Evolutionary conservation across 2,113 vertebrate genomes (phyloP).

Genomic region (Pantherophis guttatus): DNA sequence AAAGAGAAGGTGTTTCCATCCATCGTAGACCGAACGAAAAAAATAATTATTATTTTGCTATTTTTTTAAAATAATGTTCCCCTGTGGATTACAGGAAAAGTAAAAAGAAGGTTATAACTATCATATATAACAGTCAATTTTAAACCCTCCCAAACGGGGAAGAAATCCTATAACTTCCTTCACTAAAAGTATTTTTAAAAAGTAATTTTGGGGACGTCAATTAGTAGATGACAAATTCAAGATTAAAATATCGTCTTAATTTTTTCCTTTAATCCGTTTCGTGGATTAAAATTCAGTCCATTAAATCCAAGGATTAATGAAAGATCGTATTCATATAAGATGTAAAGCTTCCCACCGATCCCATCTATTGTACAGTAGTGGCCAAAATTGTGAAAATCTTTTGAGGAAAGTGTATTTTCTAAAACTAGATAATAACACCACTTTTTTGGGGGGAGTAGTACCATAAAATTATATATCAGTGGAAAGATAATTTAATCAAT

Average conservation of each 20-base stretch:
- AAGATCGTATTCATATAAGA: not conserved
- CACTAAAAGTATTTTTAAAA: constrained; percentile 36
- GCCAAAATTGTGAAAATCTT: too few species aligned
- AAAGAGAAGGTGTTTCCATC: too few species aligned
- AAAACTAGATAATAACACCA: too few species aligned
- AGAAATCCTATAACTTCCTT: constrained; percentile 35
- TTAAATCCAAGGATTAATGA: not conserved
- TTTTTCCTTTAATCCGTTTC: not conserved
- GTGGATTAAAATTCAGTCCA: not conserved
- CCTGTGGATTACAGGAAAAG: not conserved
- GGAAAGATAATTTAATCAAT: too few species aligned
- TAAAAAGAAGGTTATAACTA: not conserved
- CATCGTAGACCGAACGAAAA: too few species aligned
- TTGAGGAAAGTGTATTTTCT: too few species aligned
- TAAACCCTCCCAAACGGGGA: constrained; percentile 30
- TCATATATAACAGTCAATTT: not conserved
- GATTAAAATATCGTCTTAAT: not conserved
- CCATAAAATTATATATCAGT: too few species aligned
- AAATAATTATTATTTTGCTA: too few species aligned
- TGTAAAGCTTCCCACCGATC: not conserved
- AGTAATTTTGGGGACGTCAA: not conserved
- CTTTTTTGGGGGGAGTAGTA: too few species aligned
- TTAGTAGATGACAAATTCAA: not conserved
- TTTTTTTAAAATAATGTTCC: not conserved
- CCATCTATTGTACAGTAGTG: too few species aligned